Evolutionary conservation across 2,888 invertebrate genomes (phyloP).

Genomic region (Euspilapteryx auroguttella): DNA sequence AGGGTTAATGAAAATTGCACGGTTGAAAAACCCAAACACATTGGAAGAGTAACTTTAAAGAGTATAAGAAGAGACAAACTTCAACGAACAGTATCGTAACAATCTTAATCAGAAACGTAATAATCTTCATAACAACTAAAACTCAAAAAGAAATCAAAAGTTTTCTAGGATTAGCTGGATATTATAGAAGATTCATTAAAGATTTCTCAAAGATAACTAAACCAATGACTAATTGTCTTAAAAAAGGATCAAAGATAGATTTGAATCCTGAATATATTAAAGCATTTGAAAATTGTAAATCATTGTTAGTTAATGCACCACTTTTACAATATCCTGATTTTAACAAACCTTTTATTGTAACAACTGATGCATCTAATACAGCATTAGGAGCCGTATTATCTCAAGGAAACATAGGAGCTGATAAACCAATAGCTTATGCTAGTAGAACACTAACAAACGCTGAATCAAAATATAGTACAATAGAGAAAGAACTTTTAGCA

Average conservation of each 20-base stretch:
- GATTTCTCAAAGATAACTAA: conserved; percentile 12
- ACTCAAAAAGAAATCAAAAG: conserved; percentile 8
- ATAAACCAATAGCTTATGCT: conserved; percentile 12
- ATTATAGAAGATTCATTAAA: conserved; percentile 17
- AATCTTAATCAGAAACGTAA: too few species aligned
- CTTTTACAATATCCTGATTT: conserved; percentile 12
- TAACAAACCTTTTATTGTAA: conserved; percentile 10
- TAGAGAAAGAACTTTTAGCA: conserved; percentile 14
- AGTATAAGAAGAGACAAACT: too few species aligned
- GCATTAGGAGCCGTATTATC: conserved; percentile 14
- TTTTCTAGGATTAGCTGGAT: conserved; percentile 17
- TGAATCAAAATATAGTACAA: conserved; percentile 11
- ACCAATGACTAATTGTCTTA: conserved; percentile 13
- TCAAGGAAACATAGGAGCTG: conserved; percentile 9
- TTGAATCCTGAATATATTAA: conserved; percentile 6
- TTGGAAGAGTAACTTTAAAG: too few species aligned
- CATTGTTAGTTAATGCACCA: conserved; percentile 3
- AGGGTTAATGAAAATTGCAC: too few species aligned
- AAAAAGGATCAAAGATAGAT: conserved; percentile 6
- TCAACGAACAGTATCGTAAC: too few species aligned
- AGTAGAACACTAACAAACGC: conserved; percentile 10
- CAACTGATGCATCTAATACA: conserved; percentile 15
- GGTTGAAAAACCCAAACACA: too few species aligned
- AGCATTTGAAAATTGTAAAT: conserved; percentile 9
- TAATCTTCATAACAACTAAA: too few species aligned